Base-by-base conservation (phyloP, 2,888 invertebrate species). In the Andrena bicolor region DNA sequence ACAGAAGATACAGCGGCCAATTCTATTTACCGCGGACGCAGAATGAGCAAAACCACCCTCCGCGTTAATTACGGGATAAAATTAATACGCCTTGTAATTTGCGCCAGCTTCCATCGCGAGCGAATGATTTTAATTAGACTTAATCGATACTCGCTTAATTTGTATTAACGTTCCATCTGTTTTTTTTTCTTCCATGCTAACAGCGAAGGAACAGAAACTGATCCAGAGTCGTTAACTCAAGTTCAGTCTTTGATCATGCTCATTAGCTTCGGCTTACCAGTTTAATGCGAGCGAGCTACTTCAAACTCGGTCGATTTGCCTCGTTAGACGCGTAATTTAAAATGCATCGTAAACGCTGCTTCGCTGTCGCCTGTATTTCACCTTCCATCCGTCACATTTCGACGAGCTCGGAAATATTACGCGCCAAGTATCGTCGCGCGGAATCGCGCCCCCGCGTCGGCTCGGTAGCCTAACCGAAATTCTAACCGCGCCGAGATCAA, bases 321-420 rank as follows among this genome's bases (percentile, higher is more conserved):
- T 81, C 74, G 69, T 81, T 81, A 81, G 69, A 80, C 74, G 69
- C 51, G 58, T 69, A 65, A 80, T 81, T 81, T 81, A 81, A 81
- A 81, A 81, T 74, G 58, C 81, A 69, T 69, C 81, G 74, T 49
- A 74, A 81, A 23, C 20, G 58, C 32, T 13, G 16, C 28, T n/a
- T 23, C 56, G 2, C 16, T n/a, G 26, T 8, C 63, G 10, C 4
- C 32, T 1, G 13, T 23, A 16, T 10, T 53, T 6, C 41, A 16
- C 8, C 28, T 23, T 3, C 10, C 30, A 13, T 49, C n/a, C 23
- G 13, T 41, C 41, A 30, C 41, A 6, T 20, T 48, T 53, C 64
- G 64, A 64, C 35, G 63, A 28, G 35, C 53, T 26, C 35, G 26
- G 49, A 72, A 72, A 61, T 28, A 30, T 58, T 28, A 61, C 71